These are phyloP conservation scores for Gymnodraco acuticeps DNA, from an alignment of 2,797 vertebrate genomes.

Conservation along the genomic window DNA sequence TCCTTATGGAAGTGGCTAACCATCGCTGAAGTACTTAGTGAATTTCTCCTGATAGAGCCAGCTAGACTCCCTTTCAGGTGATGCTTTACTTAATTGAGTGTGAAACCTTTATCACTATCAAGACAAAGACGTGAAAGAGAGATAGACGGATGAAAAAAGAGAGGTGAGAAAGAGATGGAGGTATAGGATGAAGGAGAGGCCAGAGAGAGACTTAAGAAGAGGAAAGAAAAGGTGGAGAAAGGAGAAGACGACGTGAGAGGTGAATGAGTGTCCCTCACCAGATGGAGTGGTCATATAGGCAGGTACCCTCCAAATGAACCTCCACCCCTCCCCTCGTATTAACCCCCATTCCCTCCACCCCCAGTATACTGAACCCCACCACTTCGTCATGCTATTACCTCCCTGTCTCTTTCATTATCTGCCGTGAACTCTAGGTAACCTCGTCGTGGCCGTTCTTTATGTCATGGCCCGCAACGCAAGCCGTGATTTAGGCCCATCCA, in stretches of 20 bases:
- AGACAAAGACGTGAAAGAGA: slow-evolving; percentile 58
- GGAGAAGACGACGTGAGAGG: slow-evolving; percentile 45
- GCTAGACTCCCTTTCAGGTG: slow-evolving; percentile 75
- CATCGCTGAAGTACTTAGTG: slow-evolving; percentile 76
- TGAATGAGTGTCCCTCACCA: slow-evolving; percentile 71
- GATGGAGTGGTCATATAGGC: slow-evolving; percentile 80
- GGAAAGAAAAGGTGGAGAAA: slow-evolving; percentile 62
- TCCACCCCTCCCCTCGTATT: slow-evolving; percentile 82
- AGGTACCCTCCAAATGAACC: slow-evolving; percentile 89
- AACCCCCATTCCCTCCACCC: slow-evolving; percentile 80
- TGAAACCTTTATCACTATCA: slow-evolving; percentile 78
- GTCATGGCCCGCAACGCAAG: slow-evolving; percentile 85
- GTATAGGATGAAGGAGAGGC: slow-evolving; percentile 74
- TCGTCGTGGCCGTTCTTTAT: slow-evolving; percentile 89
- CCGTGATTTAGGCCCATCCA: slow-evolving; percentile 88
- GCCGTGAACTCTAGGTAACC: slow-evolving; percentile 90
- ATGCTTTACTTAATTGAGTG: slow-evolving; percentile 82
- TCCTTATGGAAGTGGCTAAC: slow-evolving; percentile 74
- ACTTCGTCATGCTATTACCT: slow-evolving; percentile 89
- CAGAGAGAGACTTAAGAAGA: slow-evolving; percentile 62
- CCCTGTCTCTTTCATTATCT: slow-evolving; percentile 90
- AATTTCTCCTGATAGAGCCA: slow-evolving; percentile 74
- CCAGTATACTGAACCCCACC: slow-evolving; percentile 84
- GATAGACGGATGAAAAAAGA: slow-evolving; percentile 51
- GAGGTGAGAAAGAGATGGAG: slow-evolving; percentile 40